Conservation (phyloP, 2,797 vertebrate species). For the Galago senegalensis region DNA sequence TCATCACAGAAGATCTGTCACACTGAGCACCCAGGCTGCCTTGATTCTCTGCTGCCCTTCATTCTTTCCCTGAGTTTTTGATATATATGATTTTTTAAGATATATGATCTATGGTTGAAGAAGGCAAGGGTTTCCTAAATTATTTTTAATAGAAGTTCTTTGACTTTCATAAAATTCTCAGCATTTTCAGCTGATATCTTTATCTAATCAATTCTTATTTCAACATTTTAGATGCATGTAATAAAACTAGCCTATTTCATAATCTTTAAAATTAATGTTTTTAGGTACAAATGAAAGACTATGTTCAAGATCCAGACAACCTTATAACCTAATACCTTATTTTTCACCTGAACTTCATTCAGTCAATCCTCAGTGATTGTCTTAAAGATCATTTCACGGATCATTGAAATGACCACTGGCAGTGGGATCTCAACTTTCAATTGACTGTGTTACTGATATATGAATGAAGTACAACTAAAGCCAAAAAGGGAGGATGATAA, state of each 20-base stretch:
- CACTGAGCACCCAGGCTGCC: not conserved
- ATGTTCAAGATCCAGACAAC: not conserved
- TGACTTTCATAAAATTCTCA: not conserved
- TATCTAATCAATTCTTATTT: not conserved
- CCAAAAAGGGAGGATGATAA: not conserved
- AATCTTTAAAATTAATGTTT: not conserved
- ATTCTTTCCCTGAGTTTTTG: not conserved
- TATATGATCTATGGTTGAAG: not conserved
- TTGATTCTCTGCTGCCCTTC: not conserved
- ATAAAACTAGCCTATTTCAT: not conserved
- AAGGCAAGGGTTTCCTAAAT: not conserved
- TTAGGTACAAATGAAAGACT: not conserved
- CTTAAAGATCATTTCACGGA: not conserved
- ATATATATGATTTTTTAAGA: not conserved
- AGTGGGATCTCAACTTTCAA: not conserved
- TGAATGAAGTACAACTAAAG: not conserved
- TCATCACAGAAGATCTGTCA: not conserved
- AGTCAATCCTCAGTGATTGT: not conserved
- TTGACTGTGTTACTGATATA: not conserved
- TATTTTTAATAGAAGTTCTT: not conserved
- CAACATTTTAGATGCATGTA: not conserved
- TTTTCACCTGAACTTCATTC: not conserved
- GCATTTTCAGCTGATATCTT: not conserved
- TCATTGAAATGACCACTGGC: not conserved
- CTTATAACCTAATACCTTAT: not conserved